phyloP scores from a whole-genome alignment of 2,797 vertebrate species.

The Vespertilio murinus region DNA sequence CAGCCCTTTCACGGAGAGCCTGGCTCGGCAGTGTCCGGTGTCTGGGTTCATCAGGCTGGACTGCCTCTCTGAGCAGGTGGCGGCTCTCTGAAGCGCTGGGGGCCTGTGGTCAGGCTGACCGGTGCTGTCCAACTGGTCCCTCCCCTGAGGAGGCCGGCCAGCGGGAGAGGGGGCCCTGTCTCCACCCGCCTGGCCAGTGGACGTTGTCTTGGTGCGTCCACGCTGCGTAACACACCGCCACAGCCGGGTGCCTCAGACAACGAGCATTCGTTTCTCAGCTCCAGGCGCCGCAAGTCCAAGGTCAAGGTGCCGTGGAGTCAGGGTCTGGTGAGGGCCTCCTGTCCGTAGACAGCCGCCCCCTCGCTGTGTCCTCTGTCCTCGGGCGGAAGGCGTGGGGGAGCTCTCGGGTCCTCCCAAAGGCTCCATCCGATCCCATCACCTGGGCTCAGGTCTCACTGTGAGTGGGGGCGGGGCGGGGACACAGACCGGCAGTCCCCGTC shows the following conservation, averaged over 20 bases:
- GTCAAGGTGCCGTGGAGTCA: background rate
- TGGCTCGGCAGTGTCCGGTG: background rate
- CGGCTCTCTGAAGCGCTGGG: background rate
- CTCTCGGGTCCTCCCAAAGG: background rate
- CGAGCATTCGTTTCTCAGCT: too few relatives aligned
- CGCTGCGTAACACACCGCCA: background rate
- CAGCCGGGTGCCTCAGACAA: background rate
- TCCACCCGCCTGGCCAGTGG: background rate
- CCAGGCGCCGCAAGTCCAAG: background rate
- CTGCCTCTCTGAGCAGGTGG: background rate
- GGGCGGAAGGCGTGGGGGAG: background rate
- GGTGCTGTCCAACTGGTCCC: background rate
- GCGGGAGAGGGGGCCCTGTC: background rate
- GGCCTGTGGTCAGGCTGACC: background rate
- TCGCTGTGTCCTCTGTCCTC: background rate
- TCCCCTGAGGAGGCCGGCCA: too few relatives aligned
- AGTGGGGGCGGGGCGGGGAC: background rate
- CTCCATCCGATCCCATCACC: too few relatives aligned
- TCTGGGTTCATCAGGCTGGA: background rate
- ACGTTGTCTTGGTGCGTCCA: background rate
- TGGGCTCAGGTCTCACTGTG: background rate
- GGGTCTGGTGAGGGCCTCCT: background rate
- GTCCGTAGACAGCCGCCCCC: background rate
- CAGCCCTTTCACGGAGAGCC: background rate
- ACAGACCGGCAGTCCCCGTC: background rate